phyloP scores from a whole-genome alignment of 2,113 vertebrate species.

The Prochilodus magdalenae region DNA sequence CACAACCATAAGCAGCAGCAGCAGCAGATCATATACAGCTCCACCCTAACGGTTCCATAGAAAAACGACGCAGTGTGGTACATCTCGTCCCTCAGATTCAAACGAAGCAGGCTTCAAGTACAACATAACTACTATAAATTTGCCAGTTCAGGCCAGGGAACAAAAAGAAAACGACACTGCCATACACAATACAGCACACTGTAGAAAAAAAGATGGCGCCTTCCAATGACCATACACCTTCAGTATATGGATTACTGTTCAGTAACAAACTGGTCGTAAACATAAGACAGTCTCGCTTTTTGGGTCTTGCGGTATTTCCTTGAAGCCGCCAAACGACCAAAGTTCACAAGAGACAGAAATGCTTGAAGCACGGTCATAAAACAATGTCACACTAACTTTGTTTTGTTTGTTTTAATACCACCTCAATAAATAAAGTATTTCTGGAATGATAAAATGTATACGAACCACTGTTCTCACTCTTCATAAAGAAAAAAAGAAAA shows the following conservation, averaged over 20 bases:
- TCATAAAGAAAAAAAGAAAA: background rate
- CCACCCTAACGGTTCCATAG: background rate
- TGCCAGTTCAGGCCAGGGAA: background rate
- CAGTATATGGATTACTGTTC: background rate
- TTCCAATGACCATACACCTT: conserved; percentile 13
- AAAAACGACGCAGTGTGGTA: background rate
- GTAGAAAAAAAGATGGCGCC: background rate
- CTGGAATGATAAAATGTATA: conserved; percentile 39
- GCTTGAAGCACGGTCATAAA: conserved; percentile 26
- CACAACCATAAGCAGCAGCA: background rate
- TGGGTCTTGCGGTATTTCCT: background rate
- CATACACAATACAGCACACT: conserved; percentile 17
- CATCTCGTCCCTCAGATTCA: background rate
- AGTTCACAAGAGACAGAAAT: conserved; percentile 32
- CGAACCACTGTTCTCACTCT: conserved; percentile 32
- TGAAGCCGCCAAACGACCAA: background rate
- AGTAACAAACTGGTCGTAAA: conserved; percentile 16
- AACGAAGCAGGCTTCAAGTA: conserved; percentile 19
- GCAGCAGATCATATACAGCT: background rate
- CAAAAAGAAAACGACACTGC: background rate
- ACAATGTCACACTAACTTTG: conserved; percentile 3
- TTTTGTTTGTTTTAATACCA: conserved; percentile 7
- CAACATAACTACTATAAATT: background rate
- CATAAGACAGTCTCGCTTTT: background rate
- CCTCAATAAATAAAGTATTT: conserved; percentile 57